Base-by-base conservation (phyloP, 2,113 vertebrate genomes). In the Planiliza haematocheilus region DNA sequence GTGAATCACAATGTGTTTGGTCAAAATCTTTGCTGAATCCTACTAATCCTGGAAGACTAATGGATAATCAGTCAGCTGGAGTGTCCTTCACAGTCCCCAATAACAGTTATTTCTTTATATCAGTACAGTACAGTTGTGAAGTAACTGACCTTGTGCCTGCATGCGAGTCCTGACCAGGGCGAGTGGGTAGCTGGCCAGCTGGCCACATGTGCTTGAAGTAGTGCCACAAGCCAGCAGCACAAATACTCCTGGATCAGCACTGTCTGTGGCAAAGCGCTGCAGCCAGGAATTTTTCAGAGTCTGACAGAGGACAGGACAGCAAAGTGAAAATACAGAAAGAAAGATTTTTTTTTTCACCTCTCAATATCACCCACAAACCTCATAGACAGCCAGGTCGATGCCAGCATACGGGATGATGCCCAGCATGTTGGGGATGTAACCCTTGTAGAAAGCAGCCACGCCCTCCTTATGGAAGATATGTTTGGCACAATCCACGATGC, bases 361-460 rank as follows among this genome's bases (percentile, higher is more conserved):
- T 8, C 17, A 39, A 11, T 5, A 12, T 48, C 7, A 30, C n/a
- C 12, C 17, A 63, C 79, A 9, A 20, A 98, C 97, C 96, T 99
- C 97, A 7, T 99, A 99, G 37, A 99, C 95, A 0, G 97, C 97
- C 59, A 99, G 91, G 91, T 99, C 97, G 16, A 99, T 99, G 13
- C 97, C 97, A 4, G 97, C 97, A 0, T 99, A 99, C 0, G 97
- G 97, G 83, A 99, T 98, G 91, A 99, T 98, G 10, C 97, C 97
- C 43, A 99, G 82, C 95, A 99, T 95, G 86, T 99, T 99, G 67
- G 97, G 97, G 38, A 98, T 57, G 1, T 99, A 98, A 83, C 97
- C 97, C 82, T 97, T 98, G 91, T 99, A 99, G 92, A 99, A 99
- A 13, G 97, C 96, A 0, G 91, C 80, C 66, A 95, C 6, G 0